Conservation (phyloP, 2,888 invertebrate species). For the Ochlodes sylvanus region DNA sequence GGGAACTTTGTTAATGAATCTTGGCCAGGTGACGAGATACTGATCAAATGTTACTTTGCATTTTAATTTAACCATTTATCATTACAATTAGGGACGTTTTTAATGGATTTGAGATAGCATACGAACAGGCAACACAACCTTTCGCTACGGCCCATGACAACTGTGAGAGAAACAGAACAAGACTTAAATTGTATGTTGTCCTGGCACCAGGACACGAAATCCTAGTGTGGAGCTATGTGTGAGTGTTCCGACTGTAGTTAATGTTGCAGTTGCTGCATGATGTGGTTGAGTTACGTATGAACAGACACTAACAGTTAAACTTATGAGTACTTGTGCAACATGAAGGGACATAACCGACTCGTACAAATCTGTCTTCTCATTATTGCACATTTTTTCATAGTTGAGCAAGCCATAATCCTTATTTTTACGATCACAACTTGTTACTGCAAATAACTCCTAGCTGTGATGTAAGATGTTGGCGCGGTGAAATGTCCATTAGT, state of each 20-base stretch:
- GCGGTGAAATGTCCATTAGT: constrained; percentile 46
- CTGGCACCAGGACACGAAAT: no score
- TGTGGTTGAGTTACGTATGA: no score
- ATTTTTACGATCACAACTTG: constrained; percentile 28
- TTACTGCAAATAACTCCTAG: constrained; percentile 21
- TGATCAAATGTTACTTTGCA: constrained; percentile 1
- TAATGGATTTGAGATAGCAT: no score
- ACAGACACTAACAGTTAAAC: no score
- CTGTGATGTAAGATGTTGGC: constrained; percentile 22
- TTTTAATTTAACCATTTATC: constrained; percentile 20
- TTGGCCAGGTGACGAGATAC: constrained; percentile 38
- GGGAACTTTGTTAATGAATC: constrained; percentile 49
- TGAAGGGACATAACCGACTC: neutral
- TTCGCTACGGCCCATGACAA: no score
- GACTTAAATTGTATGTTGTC: no score
- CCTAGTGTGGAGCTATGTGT: no score
- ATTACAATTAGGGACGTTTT: neutral
- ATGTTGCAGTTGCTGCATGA: no score
- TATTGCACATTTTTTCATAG: constrained; percentile 11
- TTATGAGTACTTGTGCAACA: no score
- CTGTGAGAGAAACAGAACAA: no score
- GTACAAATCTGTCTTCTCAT: neutral
- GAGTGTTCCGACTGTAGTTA: no score
- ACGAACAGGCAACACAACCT: no score
- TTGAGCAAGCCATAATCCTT: constrained; percentile 24